Percentiles rank a stretch among this genome's conserved stretches.
These are phyloP conservation scores for Onychorhynchus coronatus DNA, from an alignment of 2,113 vertebrate species.

Conservation along the genomic window DNA sequence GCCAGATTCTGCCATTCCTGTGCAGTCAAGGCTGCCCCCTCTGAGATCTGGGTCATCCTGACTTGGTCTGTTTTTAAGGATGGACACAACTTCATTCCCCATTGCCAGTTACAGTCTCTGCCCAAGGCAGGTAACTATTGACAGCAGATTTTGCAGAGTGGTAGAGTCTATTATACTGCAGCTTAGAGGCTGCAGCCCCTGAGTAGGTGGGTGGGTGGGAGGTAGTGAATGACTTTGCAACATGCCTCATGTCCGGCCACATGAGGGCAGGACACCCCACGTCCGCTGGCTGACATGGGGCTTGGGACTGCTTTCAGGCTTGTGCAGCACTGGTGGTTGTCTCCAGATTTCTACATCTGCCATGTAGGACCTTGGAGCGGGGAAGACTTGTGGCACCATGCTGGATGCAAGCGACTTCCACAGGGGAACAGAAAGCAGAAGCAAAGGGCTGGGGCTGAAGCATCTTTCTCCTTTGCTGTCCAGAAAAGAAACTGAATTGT, in stretches of 20 bases:
- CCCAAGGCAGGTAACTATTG: neutral
- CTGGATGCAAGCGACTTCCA: rapidly evolving
- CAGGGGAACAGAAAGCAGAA: neutral
- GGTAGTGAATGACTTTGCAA: neutral
- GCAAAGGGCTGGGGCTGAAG: neutral
- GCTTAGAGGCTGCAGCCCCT: neutral
- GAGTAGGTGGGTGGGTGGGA: neutral
- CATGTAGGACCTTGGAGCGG: rapidly evolving
- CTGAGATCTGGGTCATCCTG: neutral
- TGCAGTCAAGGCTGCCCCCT: neutral
- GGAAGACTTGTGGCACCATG: neutral
- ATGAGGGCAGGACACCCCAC: neutral
- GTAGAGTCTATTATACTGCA: neutral
- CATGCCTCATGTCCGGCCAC: rapidly evolving
- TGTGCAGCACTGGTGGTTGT: neutral
- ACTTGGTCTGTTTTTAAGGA: neutral
- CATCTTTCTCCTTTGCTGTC: neutral
- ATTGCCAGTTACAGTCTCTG: neutral
- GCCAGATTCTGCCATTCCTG: neutral
- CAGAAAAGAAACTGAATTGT: neutral
- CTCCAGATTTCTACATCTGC: neutral
- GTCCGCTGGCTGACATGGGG: neutral
- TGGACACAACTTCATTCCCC: neutral
- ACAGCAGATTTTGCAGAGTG: neutral
- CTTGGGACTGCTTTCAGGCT: neutral